These are phyloP conservation scores for Drosophila obscura DNA, from an alignment of 1,140 invertebrate genomes.

Conservation along the genomic window DNA sequence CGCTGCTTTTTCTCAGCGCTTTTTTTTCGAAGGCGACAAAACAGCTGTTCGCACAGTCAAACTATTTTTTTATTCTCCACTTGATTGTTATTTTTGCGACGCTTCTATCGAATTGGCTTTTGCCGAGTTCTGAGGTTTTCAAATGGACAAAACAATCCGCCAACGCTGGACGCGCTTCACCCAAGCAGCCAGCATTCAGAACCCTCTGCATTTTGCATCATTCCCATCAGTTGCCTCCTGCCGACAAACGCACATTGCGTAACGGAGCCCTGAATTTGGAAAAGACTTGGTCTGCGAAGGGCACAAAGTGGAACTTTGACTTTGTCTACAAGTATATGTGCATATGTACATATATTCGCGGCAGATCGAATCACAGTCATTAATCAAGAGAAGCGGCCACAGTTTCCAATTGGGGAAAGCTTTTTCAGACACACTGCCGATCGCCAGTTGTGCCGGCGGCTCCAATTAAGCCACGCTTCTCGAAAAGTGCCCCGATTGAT, in stretches of 20 bases:
- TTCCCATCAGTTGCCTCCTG: neutral
- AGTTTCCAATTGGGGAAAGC: slow-evolving; percentile 34
- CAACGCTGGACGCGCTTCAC: slow-evolving; percentile 24
- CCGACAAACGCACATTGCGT: slow-evolving; percentile 32
- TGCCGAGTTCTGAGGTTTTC: slow-evolving; percentile 6
- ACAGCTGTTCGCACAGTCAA: slow-evolving; percentile 31
- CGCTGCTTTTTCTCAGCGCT: neutral
- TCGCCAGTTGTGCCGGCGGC: neutral
- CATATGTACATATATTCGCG: slow-evolving; percentile 5
- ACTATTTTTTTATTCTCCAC: slow-evolving; percentile 13
- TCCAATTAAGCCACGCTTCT: slow-evolving; percentile 54
- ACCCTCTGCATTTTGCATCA: slow-evolving; percentile 7
- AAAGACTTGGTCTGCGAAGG: neutral
- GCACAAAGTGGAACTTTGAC: slow-evolving; percentile 20
- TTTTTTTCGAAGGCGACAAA: slow-evolving; percentile 2
- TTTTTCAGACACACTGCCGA: neutral
- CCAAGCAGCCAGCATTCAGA: slow-evolving; percentile 4
- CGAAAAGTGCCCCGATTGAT: slow-evolving; percentile 18
- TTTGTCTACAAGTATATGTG: neutral
- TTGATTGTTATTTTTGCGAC: slow-evolving; percentile 15
- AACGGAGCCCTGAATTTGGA: slow-evolving; percentile 13
- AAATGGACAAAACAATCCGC: slow-evolving; percentile 38
- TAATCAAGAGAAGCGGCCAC: slow-evolving; percentile 14
- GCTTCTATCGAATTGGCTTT: slow-evolving; percentile 12
- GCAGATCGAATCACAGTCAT: neutral